A percentile compares a stretch with the other conserved stretches of the same genome.
phyloP scores from a whole-genome alignment of 2,797 vertebrate genomes.

The Selene dorsalis region DNA sequence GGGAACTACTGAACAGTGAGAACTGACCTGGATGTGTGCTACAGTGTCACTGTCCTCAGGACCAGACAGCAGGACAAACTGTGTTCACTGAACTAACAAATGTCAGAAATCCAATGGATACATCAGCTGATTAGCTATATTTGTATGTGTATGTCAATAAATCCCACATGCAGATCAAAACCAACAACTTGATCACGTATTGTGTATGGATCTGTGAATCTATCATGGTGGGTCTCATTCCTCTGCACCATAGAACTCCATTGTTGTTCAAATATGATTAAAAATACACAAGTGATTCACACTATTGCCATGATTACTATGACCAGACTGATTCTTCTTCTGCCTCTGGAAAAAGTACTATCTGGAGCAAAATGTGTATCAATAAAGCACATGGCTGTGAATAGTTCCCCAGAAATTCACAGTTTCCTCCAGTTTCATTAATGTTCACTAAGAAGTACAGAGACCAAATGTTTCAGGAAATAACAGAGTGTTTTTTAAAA shows the following conservation, averaged over 20 bases:
- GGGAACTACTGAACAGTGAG: neutral
- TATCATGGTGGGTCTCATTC: neutral
- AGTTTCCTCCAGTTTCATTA: no score
- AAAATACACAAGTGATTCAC: no score
- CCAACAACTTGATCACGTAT: neutral
- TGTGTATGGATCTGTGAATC: neutral
- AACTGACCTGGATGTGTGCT: neutral
- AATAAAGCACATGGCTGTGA: neutral
- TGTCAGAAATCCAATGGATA: neutral
- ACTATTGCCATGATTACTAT: neutral
- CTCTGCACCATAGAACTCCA: neutral
- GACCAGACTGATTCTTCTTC: neutral
- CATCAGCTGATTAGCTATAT: neutral
- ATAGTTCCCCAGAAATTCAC: neutral
- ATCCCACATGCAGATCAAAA: neutral
- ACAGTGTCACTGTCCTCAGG: neutral
- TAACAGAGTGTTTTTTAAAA: no score
- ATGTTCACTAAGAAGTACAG: no score
- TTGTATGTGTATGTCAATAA: neutral
- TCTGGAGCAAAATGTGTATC: neutral
- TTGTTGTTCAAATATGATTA: no score
- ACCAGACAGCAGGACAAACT: neutral
- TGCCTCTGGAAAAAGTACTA: neutral
- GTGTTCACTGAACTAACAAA: neutral
- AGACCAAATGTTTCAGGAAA: no score